Evolutionary conservation across 1,140 invertebrate species (phyloP).

Genomic region (Eurosta solidaginis): DNA sequence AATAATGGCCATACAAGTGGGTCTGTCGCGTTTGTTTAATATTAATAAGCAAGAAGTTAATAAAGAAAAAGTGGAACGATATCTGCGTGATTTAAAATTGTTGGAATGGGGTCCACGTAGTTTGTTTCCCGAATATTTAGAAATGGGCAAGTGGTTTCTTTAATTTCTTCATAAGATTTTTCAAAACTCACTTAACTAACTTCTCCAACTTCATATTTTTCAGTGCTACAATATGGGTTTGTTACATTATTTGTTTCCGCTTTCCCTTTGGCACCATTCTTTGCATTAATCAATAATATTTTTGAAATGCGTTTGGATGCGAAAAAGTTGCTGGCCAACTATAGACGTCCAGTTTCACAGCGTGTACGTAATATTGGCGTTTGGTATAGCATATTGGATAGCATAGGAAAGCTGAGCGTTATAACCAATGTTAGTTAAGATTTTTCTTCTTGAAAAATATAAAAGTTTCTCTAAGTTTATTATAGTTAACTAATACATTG

Average conservation of each 20-base stretch:
- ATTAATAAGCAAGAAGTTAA: slow-evolving; percentile 51
- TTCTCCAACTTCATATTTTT: not conserved
- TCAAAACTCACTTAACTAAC: not conserved
- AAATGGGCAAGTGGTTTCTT: slow-evolving; percentile 78
- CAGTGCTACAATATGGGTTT: slow-evolving; percentile 87
- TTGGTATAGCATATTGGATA: slow-evolving; percentile 90
- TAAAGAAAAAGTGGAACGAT: slow-evolving; percentile 67
- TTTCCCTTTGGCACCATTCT: slow-evolving; percentile 86
- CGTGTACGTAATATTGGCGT: slow-evolving; percentile 87
- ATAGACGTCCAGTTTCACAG: slow-evolving; percentile 82
- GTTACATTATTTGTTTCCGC: slow-evolving; percentile 89
- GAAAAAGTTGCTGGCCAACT: slow-evolving; percentile 82
- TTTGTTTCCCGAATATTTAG: slow-evolving; percentile 94
- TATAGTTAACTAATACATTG: too few relatives aligned
- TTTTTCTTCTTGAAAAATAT: not conserved
- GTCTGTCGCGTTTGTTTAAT: slow-evolving; percentile 43
- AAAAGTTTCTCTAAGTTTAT: slow-evolving; percentile 18
- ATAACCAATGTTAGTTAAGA: slow-evolving; percentile 84
- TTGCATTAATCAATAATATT: slow-evolving; percentile 86
- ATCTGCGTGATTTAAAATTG: slow-evolving; percentile 91
- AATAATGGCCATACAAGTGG: slow-evolving; percentile 68
- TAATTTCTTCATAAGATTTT: not conserved
- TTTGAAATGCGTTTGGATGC: slow-evolving; percentile 89
- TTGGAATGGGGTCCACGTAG: slow-evolving; percentile 87
- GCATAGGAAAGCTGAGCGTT: slow-evolving; percentile 86